These are phyloP conservation scores for Ditylenchus weischeri DNA, from an alignment of 2,888 invertebrate genomes.

Conservation along the genomic window DNA sequence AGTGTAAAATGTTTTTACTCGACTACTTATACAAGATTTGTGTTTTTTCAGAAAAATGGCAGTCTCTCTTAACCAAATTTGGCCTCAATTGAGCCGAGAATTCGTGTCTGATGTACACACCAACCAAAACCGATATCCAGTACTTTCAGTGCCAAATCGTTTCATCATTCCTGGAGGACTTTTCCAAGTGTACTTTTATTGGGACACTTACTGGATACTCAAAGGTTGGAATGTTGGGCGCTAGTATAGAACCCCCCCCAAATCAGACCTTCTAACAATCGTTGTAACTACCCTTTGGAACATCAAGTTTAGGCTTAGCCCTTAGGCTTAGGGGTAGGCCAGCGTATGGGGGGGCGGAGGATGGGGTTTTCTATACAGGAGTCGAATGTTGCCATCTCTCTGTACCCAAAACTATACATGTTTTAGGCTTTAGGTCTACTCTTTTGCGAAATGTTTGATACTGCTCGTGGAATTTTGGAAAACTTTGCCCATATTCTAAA, in stretches of 20 bases:
- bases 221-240: conserved; percentile 65
- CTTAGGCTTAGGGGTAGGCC: no score
- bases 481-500: conserved; percentile 80
- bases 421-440: no score
- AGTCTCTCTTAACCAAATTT: conserved; percentile 34
- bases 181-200: conserved; percentile 72
- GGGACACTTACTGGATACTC: conserved; percentile 92
- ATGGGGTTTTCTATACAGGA: no score
- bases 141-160: conserved; percentile 76
- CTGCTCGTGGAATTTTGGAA: conserved; percentile 76
- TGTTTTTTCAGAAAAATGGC: conserved; percentile 39
- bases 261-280: no score
- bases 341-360: no score
- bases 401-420: conserved; percentile 16
- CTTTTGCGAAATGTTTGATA: conserved; percentile 76
- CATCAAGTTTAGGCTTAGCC: no score
- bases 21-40: neutral
- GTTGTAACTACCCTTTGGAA: no score
- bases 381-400: no score
- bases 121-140: conserved; percentile 68
- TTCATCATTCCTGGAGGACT: conserved; percentile 74
- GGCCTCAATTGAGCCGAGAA: conserved; percentile 34
- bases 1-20: neutral
- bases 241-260: no score
- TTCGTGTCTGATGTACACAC: conserved; percentile 50